Conservation (phyloP, 2,113 vertebrate species). For the Poicephalus meyeri region DNA sequence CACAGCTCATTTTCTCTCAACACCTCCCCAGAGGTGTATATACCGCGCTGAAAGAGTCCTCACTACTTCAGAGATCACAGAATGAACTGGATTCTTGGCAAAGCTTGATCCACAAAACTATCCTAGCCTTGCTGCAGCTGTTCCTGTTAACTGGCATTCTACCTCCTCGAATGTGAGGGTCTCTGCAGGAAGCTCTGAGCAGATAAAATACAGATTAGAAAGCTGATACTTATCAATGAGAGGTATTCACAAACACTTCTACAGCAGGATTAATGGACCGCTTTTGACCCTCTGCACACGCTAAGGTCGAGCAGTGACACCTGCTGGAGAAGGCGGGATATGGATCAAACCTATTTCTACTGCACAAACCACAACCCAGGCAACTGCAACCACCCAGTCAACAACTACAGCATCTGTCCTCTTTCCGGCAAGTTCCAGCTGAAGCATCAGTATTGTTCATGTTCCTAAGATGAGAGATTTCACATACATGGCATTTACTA, state of each 20-base stretch:
- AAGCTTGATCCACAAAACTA: neutral
- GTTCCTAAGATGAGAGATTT: neutral
- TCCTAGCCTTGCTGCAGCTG: neutral
- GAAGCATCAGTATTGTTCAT: neutral
- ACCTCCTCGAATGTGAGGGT: neutral
- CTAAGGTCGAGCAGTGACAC: neutral
- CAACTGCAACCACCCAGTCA: neutral
- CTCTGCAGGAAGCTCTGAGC: neutral
- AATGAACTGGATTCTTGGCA: neutral
- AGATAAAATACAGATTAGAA: neutral
- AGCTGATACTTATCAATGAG: neutral
- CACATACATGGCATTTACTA: neutral
- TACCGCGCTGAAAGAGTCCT: neutral
- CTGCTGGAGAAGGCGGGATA: neutral
- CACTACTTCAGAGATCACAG: neutral
- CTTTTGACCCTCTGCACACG: neutral
- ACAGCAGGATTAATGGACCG: neutral
- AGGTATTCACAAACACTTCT: neutral
- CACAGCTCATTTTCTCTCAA: neutral
- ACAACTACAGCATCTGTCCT: neutral
- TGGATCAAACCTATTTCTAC: accelerated
- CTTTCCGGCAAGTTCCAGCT: neutral
- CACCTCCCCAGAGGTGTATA: neutral
- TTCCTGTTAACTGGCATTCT: neutral
- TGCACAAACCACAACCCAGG: neutral